Percentiles rank a stretch among this genome's conserved stretches.
Evolutionary conservation across 1,140 invertebrate species (phyloP).

Genomic region (Thaumatotibia leucotreta): DNA sequence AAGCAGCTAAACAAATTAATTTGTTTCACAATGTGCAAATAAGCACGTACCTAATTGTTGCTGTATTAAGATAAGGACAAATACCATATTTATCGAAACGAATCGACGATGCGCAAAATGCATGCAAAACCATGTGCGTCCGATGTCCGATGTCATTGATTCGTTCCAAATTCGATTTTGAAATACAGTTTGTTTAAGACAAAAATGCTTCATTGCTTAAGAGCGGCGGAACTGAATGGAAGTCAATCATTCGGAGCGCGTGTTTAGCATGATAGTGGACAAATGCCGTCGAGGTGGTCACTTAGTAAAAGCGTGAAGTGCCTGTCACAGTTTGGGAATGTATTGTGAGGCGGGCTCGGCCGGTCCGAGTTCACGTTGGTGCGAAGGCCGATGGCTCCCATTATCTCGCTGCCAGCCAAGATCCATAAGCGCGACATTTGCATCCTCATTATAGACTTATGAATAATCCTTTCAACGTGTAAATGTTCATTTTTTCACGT

Average conservation of each 20-base stretch:
- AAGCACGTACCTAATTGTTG: too few relatives aligned
- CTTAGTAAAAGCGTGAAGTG: conserved; percentile 67
- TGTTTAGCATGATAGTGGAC: conserved; percentile 50
- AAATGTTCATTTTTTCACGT: background rate
- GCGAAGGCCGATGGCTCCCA: conserved; percentile 54
- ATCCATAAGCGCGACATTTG: conserved; percentile 46
- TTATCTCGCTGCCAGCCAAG: conserved; percentile 41
- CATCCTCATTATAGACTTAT: conserved; percentile 60
- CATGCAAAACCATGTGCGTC: conserved; percentile 4
- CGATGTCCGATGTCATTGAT: conserved; percentile 13
- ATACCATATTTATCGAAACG: background rate
- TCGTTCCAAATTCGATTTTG: conserved; percentile 26
- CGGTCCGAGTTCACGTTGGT: conserved; percentile 42
- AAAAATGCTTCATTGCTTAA: conserved; percentile 35
- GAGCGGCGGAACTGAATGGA: conserved; percentile 25
- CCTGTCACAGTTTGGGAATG: conserved; percentile 56
- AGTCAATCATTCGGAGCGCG: conserved; percentile 56
- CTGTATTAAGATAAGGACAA: background rate
- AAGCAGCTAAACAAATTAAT: too few relatives aligned
- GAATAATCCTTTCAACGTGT: conserved; percentile 47
- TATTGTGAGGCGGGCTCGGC: conserved; percentile 28
- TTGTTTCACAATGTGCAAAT: too few relatives aligned
- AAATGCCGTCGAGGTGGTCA: conserved; percentile 55
- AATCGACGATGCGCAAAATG: background rate
- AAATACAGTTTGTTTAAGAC: conserved; percentile 32